Conservation (phyloP, 1,140 invertebrate genomes). For the Aleiodes sp. region DNA sequence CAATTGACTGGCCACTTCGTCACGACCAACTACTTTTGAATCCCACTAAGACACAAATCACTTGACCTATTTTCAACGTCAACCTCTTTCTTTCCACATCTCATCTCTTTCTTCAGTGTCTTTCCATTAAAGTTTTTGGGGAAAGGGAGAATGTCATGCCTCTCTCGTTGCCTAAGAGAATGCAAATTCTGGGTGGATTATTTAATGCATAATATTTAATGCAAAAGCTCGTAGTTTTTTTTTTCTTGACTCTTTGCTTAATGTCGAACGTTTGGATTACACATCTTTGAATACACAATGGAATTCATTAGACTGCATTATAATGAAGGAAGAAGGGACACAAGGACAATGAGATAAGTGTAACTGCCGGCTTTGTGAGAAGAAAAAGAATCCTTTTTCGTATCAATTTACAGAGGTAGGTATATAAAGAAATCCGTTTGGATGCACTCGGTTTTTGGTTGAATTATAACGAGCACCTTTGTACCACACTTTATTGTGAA, state of each 20-base stretch:
- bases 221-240: too few relatives aligned
- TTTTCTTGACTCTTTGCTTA: too few relatives aligned
- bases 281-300: too few relatives aligned
- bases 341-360: neutral
- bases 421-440: neutral
- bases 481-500: conserved; percentile 38
- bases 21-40: neutral
- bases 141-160: too few relatives aligned
- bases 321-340: neutral
- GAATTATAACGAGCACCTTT: conserved; percentile 40
- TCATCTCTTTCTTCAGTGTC: too few relatives aligned
- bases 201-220: too few relatives aligned
- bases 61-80: neutral
- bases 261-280: too few relatives aligned
- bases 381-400: neutral
- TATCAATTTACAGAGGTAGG: neutral
- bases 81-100: neutral
- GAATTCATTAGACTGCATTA: neutral
- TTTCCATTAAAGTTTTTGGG: too few relatives aligned
- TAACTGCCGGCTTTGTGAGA: neutral
- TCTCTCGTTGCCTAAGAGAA: too few relatives aligned
- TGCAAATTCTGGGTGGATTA: too few relatives aligned
- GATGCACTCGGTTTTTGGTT: neutral
- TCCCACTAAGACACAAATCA: neutral
- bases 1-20: conserved; percentile 11